A percentile compares a stretch with the other conserved stretches of the same genome.
These are phyloP conservation scores for Yponomeuta evonymella DNA, from an alignment of 2,888 invertebrate genomes.

Conservation along the genomic window DNA sequence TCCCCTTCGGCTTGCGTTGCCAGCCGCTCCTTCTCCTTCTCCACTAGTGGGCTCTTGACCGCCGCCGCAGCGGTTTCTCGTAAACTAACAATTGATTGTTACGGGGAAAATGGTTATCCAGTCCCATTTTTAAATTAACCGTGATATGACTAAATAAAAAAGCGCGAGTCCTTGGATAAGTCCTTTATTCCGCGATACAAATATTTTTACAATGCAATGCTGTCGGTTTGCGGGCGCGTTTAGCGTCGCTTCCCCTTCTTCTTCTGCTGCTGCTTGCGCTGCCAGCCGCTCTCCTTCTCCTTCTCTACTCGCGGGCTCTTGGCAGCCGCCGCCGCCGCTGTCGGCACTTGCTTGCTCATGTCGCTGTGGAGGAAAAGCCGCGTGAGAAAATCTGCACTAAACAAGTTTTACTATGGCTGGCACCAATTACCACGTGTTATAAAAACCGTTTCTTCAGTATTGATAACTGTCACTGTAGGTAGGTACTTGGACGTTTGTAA, in stretches of 20 bases:
- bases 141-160: not conserved
- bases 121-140: too few species aligned
- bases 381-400: too few species aligned
- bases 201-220: not conserved
- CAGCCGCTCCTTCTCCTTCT: constrained; percentile 79
- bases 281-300: constrained; percentile 80
- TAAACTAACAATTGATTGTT: too few species aligned
- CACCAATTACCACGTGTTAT: too few species aligned
- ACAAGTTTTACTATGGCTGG: too few species aligned
- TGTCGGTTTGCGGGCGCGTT: not conserved
- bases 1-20: constrained; percentile 84
- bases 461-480: too few species aligned
- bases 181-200: not conserved
- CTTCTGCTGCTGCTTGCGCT: constrained; percentile 84
- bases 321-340: constrained; percentile 42
- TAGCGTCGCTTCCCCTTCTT: constrained; percentile 75
- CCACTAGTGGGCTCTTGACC: constrained; percentile 76
- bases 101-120: too few species aligned
- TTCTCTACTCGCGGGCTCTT: constrained; percentile 77
- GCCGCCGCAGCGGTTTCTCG: too few species aligned
- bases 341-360: constrained; percentile 77
- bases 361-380: constrained; percentile 55
- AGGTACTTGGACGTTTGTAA: too few species aligned
- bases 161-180: not conserved
- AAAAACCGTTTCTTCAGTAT: too few species aligned